Evolutionary conservation across 2,888 invertebrate genomes (phyloP).

Genomic region (Heliothis peltigera): DNA sequence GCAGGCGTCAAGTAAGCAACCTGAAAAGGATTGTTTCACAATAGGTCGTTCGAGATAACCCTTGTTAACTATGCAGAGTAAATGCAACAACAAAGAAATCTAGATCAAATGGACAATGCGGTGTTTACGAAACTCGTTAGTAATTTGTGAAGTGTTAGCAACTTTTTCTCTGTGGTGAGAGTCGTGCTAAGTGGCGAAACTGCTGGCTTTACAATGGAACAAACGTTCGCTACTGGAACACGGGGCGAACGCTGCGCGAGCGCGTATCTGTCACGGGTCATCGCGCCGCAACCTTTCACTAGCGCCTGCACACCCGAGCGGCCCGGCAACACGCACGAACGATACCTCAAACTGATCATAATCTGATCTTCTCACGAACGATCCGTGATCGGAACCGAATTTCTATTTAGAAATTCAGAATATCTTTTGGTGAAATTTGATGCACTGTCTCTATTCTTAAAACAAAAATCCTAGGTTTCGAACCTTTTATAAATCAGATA

Average conservation of each 20-base stretch:
- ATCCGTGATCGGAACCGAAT: slow-evolving; percentile 53
- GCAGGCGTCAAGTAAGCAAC: slow-evolving; percentile 36
- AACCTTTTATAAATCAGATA: slow-evolving; percentile 7
- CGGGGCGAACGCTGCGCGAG: slow-evolving; percentile 53
- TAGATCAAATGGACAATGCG: slow-evolving; percentile 86
- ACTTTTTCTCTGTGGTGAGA: slow-evolving; percentile 84
- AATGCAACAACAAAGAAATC: slow-evolving; percentile 79
- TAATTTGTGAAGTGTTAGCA: slow-evolving; percentile 82
- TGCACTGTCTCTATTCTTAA: not conserved
- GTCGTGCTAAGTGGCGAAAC: slow-evolving; percentile 86
- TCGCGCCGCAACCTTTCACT: slow-evolving; percentile 83
- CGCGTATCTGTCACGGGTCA: slow-evolving; percentile 77
- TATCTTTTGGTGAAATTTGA: slow-evolving; percentile 19
- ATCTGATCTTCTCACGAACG: slow-evolving; percentile 46
- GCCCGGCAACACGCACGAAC: slow-evolving; percentile 40
- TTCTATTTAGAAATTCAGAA: slow-evolving; percentile 43
- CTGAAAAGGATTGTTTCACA: slow-evolving; percentile 54
- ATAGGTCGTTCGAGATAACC: slow-evolving; percentile 72
- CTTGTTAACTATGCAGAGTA: slow-evolving; percentile 64
- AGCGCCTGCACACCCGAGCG: slow-evolving; percentile 27
- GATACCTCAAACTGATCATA: slow-evolving; percentile 46
- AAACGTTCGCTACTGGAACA: slow-evolving; percentile 68
- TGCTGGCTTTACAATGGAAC: slow-evolving; percentile 76
- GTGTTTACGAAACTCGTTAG: slow-evolving; percentile 84
- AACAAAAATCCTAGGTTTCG: not conserved